Evolutionary conservation across 2,888 invertebrate species (phyloP), one percentile per base, ranked within the genome.

Genomic region (Diaprepes abbreviatus): DNA sequence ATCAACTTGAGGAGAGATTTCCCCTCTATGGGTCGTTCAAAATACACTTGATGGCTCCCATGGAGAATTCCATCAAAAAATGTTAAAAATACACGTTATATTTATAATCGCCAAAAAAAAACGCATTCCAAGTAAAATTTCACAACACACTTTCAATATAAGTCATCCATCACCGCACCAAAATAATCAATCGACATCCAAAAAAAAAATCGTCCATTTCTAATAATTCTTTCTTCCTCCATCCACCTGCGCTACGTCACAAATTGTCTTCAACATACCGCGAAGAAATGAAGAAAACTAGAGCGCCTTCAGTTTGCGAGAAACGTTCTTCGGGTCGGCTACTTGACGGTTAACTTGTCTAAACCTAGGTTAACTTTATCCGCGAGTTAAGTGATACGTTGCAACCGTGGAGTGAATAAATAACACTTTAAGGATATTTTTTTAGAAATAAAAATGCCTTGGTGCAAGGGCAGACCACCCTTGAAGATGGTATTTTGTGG

Each of bases 261-360:
- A 19, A 21, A n/a, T 3, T n/a, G 19, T 43, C 21, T 43, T 43
- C 43, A 21, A 19, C 5, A 24, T 5, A 5, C 24, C 43, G 43
- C n/a, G 19, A 21, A 43, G 43, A 43, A 36, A 36, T 10, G 6
- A 10, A 36, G 10, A 10, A 36, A 43, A 21, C 43, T 43, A 43
- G 43, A 43, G 43, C 43, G 43, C 10, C 43, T 43, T 43, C 10
- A 43, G 43, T 43, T 43, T 14, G 19, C 43, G 43, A 43, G 19
- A 21, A 43, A 7, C 43, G 19, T 19, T 43, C 43, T 21, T 21
- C n/a, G 19, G n/a, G 21, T 43, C 43, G 21, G n/a, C 43, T 21
- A n/a, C 19, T 19, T 17, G 10, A 43, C 43, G 43, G 43, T 43
- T 21, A 10, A 21, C n/a, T 43, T 9, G 6, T 12, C n/a, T 12